phyloP scores from a whole-genome alignment of 2,113 vertebrate genomes.

The Lycocorax pyrrhopterus region DNA sequence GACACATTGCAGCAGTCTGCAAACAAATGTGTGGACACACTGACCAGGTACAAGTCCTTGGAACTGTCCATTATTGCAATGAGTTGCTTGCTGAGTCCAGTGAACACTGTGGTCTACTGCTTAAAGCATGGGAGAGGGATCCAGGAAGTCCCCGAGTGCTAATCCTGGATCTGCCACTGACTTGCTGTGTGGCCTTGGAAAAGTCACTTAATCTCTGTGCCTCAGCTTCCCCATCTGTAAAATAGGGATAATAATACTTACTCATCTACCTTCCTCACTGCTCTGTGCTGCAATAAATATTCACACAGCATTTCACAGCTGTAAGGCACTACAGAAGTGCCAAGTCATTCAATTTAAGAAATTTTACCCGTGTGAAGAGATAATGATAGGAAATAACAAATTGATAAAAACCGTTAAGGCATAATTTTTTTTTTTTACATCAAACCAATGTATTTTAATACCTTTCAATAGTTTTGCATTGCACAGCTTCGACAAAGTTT shows the following conservation, averaged over 20 bases:
- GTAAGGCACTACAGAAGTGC: not conserved
- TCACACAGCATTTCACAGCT: not conserved
- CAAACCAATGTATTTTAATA: not conserved
- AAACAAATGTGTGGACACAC: slow-evolving; percentile 43
- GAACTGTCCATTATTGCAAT: slow-evolving; percentile 50
- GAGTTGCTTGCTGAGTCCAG: slow-evolving; percentile 47
- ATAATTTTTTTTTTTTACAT: not conserved
- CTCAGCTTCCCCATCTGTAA: slow-evolving; percentile 58
- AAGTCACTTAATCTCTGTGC: slow-evolving; percentile 56
- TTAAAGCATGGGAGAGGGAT: slow-evolving; percentile 40
- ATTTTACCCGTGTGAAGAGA: not conserved
- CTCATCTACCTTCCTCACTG: slow-evolving; percentile 11
- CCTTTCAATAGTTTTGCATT: not conserved
- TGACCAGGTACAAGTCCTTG: slow-evolving; percentile 46
- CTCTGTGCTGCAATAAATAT: not conserved
- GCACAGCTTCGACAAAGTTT: not conserved
- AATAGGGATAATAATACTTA: slow-evolving; percentile 56
- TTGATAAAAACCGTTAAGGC: not conserved
- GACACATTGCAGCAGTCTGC: not conserved
- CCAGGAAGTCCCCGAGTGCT: not conserved
- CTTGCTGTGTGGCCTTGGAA: slow-evolving; percentile 38
- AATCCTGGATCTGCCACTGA: slow-evolving; percentile 49
- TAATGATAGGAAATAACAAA: not conserved
- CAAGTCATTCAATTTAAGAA: not conserved
- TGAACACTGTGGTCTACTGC: slow-evolving; percentile 34